Evolutionary conservation across 2,113 vertebrate genomes (phyloP), one percentile per base, ranked within the genome.

Genomic region (Bujurquina vittata): DNA sequence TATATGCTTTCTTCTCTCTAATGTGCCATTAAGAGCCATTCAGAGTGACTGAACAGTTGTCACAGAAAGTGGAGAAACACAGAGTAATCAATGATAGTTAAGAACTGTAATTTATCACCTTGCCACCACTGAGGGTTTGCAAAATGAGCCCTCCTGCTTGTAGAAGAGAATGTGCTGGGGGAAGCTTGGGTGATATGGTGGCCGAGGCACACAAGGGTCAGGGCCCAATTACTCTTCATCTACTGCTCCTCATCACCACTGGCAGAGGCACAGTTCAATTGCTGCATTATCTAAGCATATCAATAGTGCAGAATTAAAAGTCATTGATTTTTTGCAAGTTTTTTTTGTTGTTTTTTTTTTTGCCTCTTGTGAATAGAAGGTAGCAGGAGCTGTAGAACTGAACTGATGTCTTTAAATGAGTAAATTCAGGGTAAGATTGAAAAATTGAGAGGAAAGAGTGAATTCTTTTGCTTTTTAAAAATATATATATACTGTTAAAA

Each of bases 41-140:
- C 96, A 90, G 95, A 97, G 96, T 97, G 97, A 97, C 96, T 97
- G 97, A 97, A 96, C 96, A 96, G 95, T 96, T 97, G 97, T 97
- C 91, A 88, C 95, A 91, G 92, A 96, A 96, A 96, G 96, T 96
- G 95, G 95, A 96, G 96, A 96, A 99, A 96, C 97, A 96, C 94
- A 92, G 94, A 96, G 96, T 96, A 97, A 99, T 99, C 97, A 97
- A 97, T 99, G 98, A 95, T 96, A 96, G 96, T 95, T 96, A 97
- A 98, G 96, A 98, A 96, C 95, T 93, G 96, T 98, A 98, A 99
- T 99, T 99, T 97, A 99, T 99, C 98, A 99, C 96, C 91, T 96
- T 99, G 98, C 97, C 97, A 97, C 96, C 95, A 95, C 96, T 95
- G 96, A 96, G 96, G 83, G 79, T 87, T 95, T 96, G 95, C 94